phyloP scores from a whole-genome alignment of 2,888 invertebrate species.

The Osmoderma eremita region DNA sequence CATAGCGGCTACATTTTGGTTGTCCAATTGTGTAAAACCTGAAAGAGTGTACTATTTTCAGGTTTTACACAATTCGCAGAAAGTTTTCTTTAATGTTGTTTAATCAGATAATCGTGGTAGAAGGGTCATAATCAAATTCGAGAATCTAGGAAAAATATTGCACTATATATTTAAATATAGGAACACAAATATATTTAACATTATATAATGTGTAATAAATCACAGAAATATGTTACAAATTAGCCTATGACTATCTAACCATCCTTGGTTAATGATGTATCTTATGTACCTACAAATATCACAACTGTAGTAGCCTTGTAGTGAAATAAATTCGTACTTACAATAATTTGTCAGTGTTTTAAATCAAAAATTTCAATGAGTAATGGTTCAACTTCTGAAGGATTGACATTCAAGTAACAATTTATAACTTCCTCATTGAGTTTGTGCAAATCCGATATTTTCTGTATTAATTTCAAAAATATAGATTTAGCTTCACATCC shows the following conservation, averaged over 20 bases:
- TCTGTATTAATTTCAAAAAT: slow-evolving; percentile 88
- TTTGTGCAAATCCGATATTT: slow-evolving; percentile 88
- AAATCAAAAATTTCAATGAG: slow-evolving; percentile 96
- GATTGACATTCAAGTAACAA: slow-evolving; percentile 92
- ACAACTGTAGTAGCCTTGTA: neutral
- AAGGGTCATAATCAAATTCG: too few relatives aligned
- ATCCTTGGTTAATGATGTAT: slow-evolving; percentile 15
- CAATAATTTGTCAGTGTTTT: slow-evolving; percentile 67
- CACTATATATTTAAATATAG: slow-evolving; percentile 27
- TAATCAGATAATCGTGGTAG: too few relatives aligned
- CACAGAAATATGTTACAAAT: slow-evolving; percentile 24
- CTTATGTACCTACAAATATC: neutral
- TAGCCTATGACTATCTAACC: slow-evolving; percentile 11
- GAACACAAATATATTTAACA: slow-evolving; percentile 25
- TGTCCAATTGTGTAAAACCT: too few relatives aligned
- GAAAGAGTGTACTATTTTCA: too few relatives aligned
- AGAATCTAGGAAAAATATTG: slow-evolving; percentile 10
- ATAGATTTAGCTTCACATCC: slow-evolving; percentile 90
- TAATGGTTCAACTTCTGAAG: slow-evolving; percentile 89
- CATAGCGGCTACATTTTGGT: too few relatives aligned
- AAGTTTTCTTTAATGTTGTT: too few relatives aligned
- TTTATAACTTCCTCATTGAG: slow-evolving; percentile 92
- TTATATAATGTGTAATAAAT: slow-evolving; percentile 18
- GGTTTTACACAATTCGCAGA: too few relatives aligned
- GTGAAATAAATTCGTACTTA: neutral